These are phyloP conservation scores for Sorex araneus DNA, from an alignment of 2,113 vertebrate species.

Conservation along the genomic window DNA sequence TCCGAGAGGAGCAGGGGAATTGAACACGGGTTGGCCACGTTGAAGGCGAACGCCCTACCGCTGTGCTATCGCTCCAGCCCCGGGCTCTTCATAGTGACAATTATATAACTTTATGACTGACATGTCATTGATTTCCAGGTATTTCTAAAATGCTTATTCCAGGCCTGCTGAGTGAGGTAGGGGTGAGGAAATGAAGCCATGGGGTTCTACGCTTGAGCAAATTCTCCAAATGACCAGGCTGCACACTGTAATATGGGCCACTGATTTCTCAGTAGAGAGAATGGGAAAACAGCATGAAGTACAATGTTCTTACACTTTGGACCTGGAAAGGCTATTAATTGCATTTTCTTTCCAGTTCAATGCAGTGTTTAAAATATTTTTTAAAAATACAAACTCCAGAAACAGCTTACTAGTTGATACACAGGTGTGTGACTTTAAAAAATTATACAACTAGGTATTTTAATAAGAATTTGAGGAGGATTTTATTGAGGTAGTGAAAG, in stretches of 20 bases:
- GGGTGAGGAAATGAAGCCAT: too few relatives aligned
- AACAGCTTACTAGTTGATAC: conserved; percentile 11
- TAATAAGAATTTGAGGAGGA: conserved; percentile 23
- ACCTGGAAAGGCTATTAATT: background rate
- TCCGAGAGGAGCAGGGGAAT: too few relatives aligned
- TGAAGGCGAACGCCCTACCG: too few relatives aligned
- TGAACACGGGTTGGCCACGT: too few relatives aligned
- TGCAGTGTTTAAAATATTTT: background rate
- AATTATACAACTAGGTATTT: background rate
- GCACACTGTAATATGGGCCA: background rate
- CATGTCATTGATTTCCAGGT: background rate
- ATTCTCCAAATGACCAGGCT: background rate
- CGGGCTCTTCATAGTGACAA: background rate
- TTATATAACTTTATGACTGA: background rate
- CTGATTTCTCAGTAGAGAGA: background rate
- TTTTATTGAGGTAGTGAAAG: background rate
- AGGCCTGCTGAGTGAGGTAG: background rate
- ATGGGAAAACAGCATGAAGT: background rate
- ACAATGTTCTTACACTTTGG: conserved; percentile 9
- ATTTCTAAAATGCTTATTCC: background rate
- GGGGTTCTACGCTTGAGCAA: background rate
- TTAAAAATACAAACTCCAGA: background rate
- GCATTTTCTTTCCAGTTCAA: background rate
- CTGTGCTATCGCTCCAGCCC: too few relatives aligned
- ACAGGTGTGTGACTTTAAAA: background rate